Evolutionary conservation across 2,797 vertebrate genomes (phyloP).

Genomic region (Phalloptychus januarius): DNA sequence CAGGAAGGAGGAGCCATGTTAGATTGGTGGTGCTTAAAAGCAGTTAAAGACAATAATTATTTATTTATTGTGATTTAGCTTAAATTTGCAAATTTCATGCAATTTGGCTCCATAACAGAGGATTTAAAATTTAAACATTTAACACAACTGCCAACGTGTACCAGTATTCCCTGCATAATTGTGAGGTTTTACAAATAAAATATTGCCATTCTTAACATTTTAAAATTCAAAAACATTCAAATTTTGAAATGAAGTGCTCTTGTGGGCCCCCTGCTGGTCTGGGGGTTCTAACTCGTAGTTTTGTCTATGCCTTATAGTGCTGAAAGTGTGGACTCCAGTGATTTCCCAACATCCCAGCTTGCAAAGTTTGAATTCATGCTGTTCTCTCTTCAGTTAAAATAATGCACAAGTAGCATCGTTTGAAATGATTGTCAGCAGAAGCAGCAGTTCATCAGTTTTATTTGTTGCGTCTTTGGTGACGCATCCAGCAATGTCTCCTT

Average conservation of each 20-base stretch:
- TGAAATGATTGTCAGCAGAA: conserved; percentile 26
- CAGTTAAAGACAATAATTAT: background rate
- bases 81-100: background rate
- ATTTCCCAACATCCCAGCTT: conserved; percentile 35
- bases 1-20: background rate
- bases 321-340: conserved; percentile 20
- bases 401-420: conserved; percentile 81
- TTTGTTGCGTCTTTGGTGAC: conserved; percentile 1
- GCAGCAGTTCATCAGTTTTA: conserved; percentile 19
- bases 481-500: background rate
- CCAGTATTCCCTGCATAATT: background rate
- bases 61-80: background rate
- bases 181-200: background rate
- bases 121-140: background rate
- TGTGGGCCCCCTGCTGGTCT: background rate
- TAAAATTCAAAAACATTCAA: background rate
- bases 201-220: background rate
- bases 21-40: background rate
- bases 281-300: background rate
- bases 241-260: background rate
- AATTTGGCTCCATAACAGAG: background rate
- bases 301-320: background rate
- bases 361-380: conserved; percentile 25
- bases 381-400: conserved; percentile 63
- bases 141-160: background rate